Evolutionary conservation across 2,113 vertebrate species (phyloP).

Genomic region (Opisthocomus hoazin): DNA sequence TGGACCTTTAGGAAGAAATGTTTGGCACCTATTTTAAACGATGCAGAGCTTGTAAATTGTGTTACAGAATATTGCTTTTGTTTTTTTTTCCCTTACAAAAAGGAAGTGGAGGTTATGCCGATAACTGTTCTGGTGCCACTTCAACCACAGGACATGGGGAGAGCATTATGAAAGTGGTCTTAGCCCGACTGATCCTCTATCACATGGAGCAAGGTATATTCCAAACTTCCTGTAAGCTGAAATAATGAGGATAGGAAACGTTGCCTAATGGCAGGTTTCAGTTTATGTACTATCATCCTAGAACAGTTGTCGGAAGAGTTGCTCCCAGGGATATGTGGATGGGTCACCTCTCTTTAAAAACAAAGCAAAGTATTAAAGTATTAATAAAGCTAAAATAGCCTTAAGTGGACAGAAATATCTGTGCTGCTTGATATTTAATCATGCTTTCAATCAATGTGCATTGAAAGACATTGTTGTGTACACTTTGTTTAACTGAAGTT

Average conservation of each 20-base stretch:
- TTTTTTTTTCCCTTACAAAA: not conserved
- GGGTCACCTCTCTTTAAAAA: not conserved
- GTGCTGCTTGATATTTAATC: not conserved
- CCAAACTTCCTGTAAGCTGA: not conserved
- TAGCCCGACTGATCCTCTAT: slow-evolving; percentile 86
- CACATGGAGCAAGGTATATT: slow-evolving; percentile 89
- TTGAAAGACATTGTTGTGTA: not conserved
- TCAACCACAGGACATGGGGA: slow-evolving; percentile 93
- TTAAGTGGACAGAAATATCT: not conserved
- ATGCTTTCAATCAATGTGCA: not conserved
- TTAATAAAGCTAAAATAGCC: not conserved
- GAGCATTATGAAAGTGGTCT: slow-evolving; percentile 90
- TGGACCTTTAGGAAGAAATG: not conserved
- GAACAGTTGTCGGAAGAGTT: not conserved
- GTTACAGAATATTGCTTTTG: not conserved
- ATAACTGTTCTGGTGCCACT: slow-evolving; percentile 84
- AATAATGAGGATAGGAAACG: not conserved
- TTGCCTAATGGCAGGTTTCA: not conserved
- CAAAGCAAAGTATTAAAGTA: not conserved
- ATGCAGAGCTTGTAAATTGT: not conserved
- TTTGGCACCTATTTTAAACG: not conserved
- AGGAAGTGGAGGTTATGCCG: slow-evolving; percentile 93
- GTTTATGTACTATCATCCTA: not conserved
- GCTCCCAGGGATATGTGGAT: not conserved
- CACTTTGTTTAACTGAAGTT: not conserved